Percentiles rank a stretch among this genome's conserved stretches.
phyloP scores from a whole-genome alignment of 2,797 vertebrate species.

The Karalla daura region DNA sequence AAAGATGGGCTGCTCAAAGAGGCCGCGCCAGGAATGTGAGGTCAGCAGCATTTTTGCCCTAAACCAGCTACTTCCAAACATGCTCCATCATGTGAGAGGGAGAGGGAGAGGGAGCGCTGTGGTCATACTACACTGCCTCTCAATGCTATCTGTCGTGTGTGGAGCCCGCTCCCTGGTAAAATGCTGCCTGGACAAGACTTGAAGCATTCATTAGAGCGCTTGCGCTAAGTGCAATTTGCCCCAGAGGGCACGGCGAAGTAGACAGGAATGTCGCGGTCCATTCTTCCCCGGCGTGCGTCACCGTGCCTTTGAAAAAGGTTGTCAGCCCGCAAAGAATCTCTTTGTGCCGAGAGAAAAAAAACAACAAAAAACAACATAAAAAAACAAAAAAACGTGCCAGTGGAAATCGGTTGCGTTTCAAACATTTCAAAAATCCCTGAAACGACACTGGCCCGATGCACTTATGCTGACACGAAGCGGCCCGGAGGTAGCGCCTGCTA shows the following conservation, averaged over 20 bases:
- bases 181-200: conserved; percentile 66
- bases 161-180: conserved; percentile 44
- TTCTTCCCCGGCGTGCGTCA: conserved; percentile 48
- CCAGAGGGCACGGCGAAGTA: conserved; percentile 33
- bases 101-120: conserved; percentile 1
- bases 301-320: conserved; percentile 49
- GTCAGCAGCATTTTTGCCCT: conserved; percentile 35
- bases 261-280: conserved; percentile 47
- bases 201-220: conserved; percentile 59
- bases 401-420: conserved; percentile 36
- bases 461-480: conserved; percentile 37
- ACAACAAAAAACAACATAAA: too few relatives aligned
- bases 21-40: conserved; percentile 42
- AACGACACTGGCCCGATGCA: conserved; percentile 37
- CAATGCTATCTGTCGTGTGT: conserved; percentile 33
- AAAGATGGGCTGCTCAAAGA: conserved; percentile 32
- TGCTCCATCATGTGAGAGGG: conserved; percentile 52
- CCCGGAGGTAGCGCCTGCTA: conserved; percentile 49
- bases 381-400: conserved; percentile 58
- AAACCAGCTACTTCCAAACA: conserved; percentile 34
- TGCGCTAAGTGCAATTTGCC: conserved; percentile 53
- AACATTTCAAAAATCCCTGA: conserved; percentile 35
- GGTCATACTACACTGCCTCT: conserved; percentile 48
- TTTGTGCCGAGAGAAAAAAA: conserved; percentile 62
- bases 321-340: conserved; percentile 23